These are phyloP conservation scores for Passerina amoena DNA, from an alignment of 2,113 vertebrate genomes.

Conservation along the genomic window DNA sequence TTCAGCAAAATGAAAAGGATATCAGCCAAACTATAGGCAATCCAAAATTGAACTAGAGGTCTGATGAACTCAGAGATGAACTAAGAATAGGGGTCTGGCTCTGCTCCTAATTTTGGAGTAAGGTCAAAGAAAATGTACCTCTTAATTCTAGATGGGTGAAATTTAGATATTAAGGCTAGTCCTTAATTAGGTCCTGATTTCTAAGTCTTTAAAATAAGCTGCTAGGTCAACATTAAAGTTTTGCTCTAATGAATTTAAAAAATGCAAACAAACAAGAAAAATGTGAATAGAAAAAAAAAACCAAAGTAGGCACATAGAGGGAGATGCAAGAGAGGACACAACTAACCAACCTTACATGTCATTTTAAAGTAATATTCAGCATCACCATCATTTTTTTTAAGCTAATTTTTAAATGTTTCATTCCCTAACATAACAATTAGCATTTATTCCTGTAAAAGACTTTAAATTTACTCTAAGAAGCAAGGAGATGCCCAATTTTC, in stretches of 20 bases:
- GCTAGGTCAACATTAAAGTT: not conserved
- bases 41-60: not conserved
- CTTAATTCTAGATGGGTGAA: not conserved
- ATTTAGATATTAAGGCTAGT: not conserved
- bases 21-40: not conserved
- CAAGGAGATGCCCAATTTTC: not conserved
- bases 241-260: not conserved
- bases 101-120: not conserved
- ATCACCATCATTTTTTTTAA: not conserved
- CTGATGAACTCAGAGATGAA: not conserved
- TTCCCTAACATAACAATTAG: not conserved
- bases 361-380: not conserved
- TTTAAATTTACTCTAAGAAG: not conserved
- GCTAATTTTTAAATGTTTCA: not conserved
- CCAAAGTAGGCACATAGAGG: not conserved
- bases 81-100: not conserved
- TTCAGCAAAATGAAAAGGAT: not conserved
- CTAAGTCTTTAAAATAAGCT: not conserved
- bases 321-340: rapidly evolving
- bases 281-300: not conserved
- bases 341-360: not conserved
- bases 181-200: not conserved
- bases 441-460: not conserved
- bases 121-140: not conserved
- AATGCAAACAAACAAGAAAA: not conserved